Evolutionary conservation across 2,888 invertebrate genomes (phyloP).

Genomic region (Lithodes maja): DNA sequence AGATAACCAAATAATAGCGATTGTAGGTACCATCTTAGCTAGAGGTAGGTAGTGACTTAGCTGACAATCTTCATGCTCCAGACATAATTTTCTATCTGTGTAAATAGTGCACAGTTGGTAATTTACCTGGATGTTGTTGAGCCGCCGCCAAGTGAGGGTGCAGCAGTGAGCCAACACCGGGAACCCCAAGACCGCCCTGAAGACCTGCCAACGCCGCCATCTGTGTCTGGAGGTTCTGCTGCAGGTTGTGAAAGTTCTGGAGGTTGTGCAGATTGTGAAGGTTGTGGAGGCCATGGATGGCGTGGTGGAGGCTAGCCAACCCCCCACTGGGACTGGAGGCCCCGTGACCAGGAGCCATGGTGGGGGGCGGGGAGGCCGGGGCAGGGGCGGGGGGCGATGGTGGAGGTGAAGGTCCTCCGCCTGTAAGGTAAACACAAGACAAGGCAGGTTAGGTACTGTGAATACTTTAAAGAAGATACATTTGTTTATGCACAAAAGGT

Average conservation of each 20-base stretch:
- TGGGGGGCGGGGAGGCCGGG: constrained; percentile 54
- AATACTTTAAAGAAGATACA: neutral
- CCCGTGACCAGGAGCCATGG: constrained; percentile 52
- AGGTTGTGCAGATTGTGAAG: constrained; percentile 68
- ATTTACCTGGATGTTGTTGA: constrained; percentile 53
- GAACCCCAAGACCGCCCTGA: constrained; percentile 63
- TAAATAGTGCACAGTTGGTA: too few relatives aligned
- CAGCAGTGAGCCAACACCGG: constrained; percentile 58
- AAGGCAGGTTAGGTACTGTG: neutral
- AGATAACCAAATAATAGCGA: too few relatives aligned
- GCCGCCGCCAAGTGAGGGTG: constrained; percentile 62
- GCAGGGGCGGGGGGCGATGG: constrained; percentile 50
- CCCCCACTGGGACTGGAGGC: constrained; percentile 49
- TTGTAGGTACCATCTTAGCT: neutral
- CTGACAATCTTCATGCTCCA: too few relatives aligned
- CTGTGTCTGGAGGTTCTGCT: constrained; percentile 69
- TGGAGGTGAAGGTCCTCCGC: constrained; percentile 62
- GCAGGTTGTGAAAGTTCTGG: constrained; percentile 67
- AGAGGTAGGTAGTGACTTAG: neutral
- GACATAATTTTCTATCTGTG: too few relatives aligned
- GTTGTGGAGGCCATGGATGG: constrained; percentile 69
- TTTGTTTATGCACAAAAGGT: neutral
- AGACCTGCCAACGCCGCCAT: constrained; percentile 69
- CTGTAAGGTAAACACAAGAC: neutral
- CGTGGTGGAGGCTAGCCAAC: constrained; percentile 67